phyloP scores from a whole-genome alignment of 2,113 vertebrate genomes.

The Noctilio leporinus region DNA sequence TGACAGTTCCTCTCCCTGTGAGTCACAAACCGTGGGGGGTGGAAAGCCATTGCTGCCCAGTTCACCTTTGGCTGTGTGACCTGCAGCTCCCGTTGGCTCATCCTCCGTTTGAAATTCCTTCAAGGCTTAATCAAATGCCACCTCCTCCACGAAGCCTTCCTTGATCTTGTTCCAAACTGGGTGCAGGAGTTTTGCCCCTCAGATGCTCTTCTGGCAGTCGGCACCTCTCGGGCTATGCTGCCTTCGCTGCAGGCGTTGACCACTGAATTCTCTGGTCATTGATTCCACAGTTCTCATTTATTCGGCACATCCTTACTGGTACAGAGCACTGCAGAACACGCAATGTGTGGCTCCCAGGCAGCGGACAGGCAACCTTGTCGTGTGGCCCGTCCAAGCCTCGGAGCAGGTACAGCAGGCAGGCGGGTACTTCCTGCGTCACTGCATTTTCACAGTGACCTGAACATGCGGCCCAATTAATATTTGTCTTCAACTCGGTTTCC shows the following conservation, averaged over 20 bases:
- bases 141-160: not conserved
- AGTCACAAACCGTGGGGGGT: fast-evolving
- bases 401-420: fast-evolving
- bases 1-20: fast-evolving
- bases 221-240: not conserved
- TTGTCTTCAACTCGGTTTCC: not conserved
- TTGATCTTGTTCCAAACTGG: not conserved
- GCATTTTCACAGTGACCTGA: fast-evolving
- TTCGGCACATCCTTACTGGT: fast-evolving
- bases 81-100: fast-evolving
- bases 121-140: not conserved
- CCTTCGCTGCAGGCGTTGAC: too few relatives aligned
- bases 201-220: fast-evolving
- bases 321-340: fast-evolving
- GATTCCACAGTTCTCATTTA: not conserved
- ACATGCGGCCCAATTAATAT: fast-evolving
- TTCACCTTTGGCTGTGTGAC: fast-evolving
- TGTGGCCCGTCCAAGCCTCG: too few relatives aligned
- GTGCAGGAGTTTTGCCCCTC: not conserved
- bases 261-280: fast-evolving
- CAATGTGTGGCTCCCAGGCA: fast-evolving
- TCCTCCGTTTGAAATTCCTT: not conserved
- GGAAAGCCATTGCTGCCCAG: fast-evolving
- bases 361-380: not conserved
- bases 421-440: too few relatives aligned